Percentiles rank a stretch among this genome's conserved stretches.
Evolutionary conservation across 2,888 invertebrate species (phyloP).

Genomic region (Neoaliturus tenellus): DNA sequence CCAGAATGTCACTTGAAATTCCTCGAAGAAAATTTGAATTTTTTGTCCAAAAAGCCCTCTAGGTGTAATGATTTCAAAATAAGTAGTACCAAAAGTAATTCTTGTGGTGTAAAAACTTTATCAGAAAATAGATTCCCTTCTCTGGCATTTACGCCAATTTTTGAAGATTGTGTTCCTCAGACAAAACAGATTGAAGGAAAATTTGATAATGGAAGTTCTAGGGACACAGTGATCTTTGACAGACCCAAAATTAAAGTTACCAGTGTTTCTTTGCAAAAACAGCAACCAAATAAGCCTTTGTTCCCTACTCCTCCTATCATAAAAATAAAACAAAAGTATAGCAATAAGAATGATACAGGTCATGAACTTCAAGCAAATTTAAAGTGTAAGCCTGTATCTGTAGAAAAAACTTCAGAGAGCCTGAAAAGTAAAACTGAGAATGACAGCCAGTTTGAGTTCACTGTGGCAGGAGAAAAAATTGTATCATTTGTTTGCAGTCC

Average conservation of each 20-base stretch:
- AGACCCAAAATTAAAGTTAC: not conserved
- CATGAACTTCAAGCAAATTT: not conserved
- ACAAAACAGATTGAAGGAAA: not conserved
- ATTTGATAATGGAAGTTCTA: not conserved
- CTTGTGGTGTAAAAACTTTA: not conserved
- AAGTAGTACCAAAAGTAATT: not conserved
- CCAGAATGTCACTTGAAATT: constrained; percentile 34
- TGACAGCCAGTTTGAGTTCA: constrained; percentile 45
- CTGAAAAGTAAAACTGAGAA: not conserved
- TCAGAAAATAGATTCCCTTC: not conserved
- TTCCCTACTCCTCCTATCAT: not conserved
- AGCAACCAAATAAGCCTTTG: not conserved
- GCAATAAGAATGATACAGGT: not conserved
- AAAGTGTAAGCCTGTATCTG: not conserved
- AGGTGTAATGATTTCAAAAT: constrained; percentile 22
- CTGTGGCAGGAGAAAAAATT: constrained; percentile 39
- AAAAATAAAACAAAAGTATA: not conserved
- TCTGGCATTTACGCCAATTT: not conserved
- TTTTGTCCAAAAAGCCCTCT: not conserved
- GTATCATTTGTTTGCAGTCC: constrained; percentile 50
- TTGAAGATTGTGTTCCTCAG: not conserved
- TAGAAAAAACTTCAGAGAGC: not conserved
- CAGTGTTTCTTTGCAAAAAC: not conserved
- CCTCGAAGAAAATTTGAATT: constrained; percentile 38
- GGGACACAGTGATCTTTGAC: not conserved